Conservation (phyloP, 2,888 invertebrate genomes). For the Andricus curvator region DNA sequence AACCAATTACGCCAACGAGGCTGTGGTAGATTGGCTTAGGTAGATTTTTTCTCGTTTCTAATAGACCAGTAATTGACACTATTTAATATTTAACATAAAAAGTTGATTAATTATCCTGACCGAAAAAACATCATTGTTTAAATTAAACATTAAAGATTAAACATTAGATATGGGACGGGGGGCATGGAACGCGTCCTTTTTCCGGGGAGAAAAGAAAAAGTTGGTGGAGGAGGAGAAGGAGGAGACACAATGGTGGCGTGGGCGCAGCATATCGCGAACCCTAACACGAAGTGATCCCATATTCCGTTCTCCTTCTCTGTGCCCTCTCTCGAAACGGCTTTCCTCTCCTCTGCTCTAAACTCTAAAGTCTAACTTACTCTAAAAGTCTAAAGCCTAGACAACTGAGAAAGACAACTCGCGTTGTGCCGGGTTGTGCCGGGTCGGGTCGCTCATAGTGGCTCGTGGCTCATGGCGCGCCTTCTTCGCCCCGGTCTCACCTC, state of each 20-base stretch:
- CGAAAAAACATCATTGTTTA: too few relatives aligned
- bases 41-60: too few relatives aligned
- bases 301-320: slow-evolving; percentile 68
- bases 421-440: slow-evolving; percentile 61
- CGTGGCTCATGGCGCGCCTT: slow-evolving; percentile 59
- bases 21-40: too few relatives aligned
- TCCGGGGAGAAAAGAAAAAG: background rate
- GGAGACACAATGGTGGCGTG: slow-evolving; percentile 73
- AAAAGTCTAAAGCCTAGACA: slow-evolving; percentile 1
- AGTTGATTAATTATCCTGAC: too few relatives aligned
- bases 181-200: background rate
- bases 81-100: too few relatives aligned
- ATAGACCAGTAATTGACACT: too few relatives aligned
- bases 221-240: slow-evolving; percentile 4
- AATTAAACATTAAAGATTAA: background rate
- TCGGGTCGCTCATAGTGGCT: slow-evolving; percentile 57
- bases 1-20: too few relatives aligned
- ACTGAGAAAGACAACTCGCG: slow-evolving; percentile 58
- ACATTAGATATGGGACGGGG: background rate
- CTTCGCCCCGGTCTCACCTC: slow-evolving; percentile 59
- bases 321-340: slow-evolving; percentile 48
- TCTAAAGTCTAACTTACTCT: background rate
- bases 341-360: slow-evolving; percentile 45
- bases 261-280: slow-evolving; percentile 74
- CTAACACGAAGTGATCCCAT: slow-evolving; percentile 75